Evolutionary conservation across 2,888 invertebrate genomes (phyloP), one percentile per base, ranked within the genome.

Genomic region (Lasioglossum pauxillum): DNA sequence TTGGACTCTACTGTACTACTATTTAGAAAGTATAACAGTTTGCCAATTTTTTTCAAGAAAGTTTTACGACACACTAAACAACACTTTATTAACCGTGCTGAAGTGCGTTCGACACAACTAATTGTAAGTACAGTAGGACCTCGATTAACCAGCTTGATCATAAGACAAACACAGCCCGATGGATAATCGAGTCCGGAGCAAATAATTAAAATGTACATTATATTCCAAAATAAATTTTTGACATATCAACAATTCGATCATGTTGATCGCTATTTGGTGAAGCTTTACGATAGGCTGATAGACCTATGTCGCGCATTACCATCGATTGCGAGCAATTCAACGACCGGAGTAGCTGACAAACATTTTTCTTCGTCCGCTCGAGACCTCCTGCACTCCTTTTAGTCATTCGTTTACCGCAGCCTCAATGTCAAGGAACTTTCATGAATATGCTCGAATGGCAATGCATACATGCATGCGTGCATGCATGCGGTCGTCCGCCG

Each of bases 401-500:
- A 88, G 89, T 91, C 89, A 84, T 88, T 90, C 88, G 88, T 87
- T 85, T 82, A 86, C 83, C 67, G 57, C 82, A 75, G 64, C 78
- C 86, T 75, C 87, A 90, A 90, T 91, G 92, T 91, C 92, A 92
- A 92, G 89, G 90, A 92, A 92, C 91, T 89, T 89, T 92, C 89
- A 86, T 90, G 89, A 90, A 90, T 91, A 91, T 87, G 83, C 85
- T 85, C 84, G 86, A 78, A 82, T 75, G 75, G 86, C 86, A 90
- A 89, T 84, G 83, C 84, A 86, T 85, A 64, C 23, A 60, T 10
- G 10, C 57, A 4, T n/a, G 12, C 86, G 89, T 91, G 87, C 89
- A 87, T 88, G 90, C 86, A 4, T 0, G 16, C 46, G 5, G 46
- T 1, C 16, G 46, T 46, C 46, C 46, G 16, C 46, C 16, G 16